Evolutionary conservation across 2,888 invertebrate genomes (phyloP), one percentile per base, ranked within the genome.

Genomic region (Spodoptera picta): DNA sequence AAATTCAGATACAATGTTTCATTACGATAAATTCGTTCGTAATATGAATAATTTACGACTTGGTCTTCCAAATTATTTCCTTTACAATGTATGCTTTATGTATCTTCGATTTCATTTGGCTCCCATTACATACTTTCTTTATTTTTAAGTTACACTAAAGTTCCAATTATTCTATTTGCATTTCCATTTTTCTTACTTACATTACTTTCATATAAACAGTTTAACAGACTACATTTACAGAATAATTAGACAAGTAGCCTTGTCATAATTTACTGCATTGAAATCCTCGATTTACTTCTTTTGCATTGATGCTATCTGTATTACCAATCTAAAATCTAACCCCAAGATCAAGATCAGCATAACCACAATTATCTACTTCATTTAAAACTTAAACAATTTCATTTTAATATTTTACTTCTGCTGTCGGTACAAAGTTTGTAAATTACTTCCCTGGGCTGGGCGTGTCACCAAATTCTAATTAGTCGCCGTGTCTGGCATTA

Each of bases 391-490:
- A 10, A 48, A 19, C 1, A 47, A 27, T n/a, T 56, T 42, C 1
- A 14, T 24, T 49, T 27, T 12, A 2, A 23, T 42, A 46, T 41
- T 24, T 3, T 51, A 59, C 60, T 27, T 58, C 3, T 90, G 88
- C 85, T 73, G 75, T 82, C 89, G 36, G 83, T 93, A 90, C 88
- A 81, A 84, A 88, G 81, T 88, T 86, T 58, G 73, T 71, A 90
- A 91, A 88, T 91, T 82, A 84, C 78, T 84, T 84, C 75, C 83
- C 77, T 73, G 57, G 68, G 80, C 75, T 67, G 85, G 90, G 89
- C 92, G 91, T 93, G 93, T 92, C 92, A 89, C 90, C 90, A 89
- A 90, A 92, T 93, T 93, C 89, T 94, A 94, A 94, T 94, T 94
- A 93, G 90, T 87, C 83, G 70, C 87, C 89, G 94, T 94, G 92